Evolutionary conservation across 2,797 vertebrate genomes (phyloP), one percentile per base, ranked within the genome.

Genomic region (Lacerta agilis): DNA sequence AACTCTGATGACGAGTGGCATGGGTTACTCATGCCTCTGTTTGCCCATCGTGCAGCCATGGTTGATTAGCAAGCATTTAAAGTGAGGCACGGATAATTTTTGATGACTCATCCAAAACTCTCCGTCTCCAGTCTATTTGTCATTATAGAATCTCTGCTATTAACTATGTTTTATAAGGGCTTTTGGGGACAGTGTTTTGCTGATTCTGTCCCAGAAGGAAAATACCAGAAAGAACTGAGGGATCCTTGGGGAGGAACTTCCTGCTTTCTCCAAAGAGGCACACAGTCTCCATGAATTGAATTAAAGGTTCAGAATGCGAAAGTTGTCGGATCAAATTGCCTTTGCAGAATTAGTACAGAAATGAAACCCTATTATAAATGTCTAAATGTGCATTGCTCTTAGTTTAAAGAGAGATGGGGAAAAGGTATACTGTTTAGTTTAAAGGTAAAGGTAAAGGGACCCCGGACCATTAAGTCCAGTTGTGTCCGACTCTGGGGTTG

Each of bases 21-120:
- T 41, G 87, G 91, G 92, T 95, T 94, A 92, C 87, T 94, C 93
- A 94, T 89, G 76, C 58, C 80, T 93, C 29, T 20, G 84, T 94
- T 88, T 94, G 86, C 71, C 90, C 76, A 1, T 90, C 82, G 85
- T 3, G 43, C 86, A 92, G 81, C 90, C 83, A 90, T 36, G 43
- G 11, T 72, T 85, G 41, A 58, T 93, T 94, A 92, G 86, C 90
- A 94, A 94, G 86, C 58, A 72, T 78, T 67, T 91, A 89, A 91
- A 89, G 91, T 91, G 88, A 93, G 76, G 49, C 88, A 94, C 0
- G 64, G 90, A 92, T 78, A 82, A 80, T 49, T 92, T 94, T 89
- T 90, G 76, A 87, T 92, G 85, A 95, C 90, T 93, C 94, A 92
- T 69, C 85, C 82, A 71, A 78, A 64, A 76, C 5, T 89, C 73